Evolutionary conservation across 2,113 vertebrate genomes (phyloP).

Genomic region (Megaptera novaeangliae): DNA sequence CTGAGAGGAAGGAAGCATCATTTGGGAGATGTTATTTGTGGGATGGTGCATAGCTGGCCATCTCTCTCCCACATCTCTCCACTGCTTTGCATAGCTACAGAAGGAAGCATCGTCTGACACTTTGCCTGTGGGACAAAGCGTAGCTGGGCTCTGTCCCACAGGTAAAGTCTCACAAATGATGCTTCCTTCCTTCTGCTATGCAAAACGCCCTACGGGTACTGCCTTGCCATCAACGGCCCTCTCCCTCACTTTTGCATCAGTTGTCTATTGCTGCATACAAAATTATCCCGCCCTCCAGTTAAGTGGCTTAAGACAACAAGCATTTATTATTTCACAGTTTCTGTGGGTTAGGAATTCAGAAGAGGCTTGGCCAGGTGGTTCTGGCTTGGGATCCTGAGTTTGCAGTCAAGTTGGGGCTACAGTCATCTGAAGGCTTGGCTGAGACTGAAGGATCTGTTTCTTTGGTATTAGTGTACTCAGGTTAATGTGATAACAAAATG

Average conservation of each 20-base stretch:
- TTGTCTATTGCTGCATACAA: too few species aligned
- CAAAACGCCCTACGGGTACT: background rate
- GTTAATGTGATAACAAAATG: background rate
- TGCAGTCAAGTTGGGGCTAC: background rate
- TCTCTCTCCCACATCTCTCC: background rate
- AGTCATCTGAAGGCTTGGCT: background rate
- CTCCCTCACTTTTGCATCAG: background rate
- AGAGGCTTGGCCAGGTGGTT: background rate
- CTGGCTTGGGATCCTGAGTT: background rate
- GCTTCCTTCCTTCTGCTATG: background rate
- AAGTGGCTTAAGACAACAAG: background rate
- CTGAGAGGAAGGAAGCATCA: background rate
- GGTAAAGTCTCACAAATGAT: background rate
- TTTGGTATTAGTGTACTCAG: background rate
- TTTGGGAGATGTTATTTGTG: background rate
- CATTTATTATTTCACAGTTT: background rate
- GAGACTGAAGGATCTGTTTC: background rate
- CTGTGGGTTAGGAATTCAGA: background rate
- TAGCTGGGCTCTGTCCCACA: background rate
- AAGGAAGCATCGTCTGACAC: background rate
- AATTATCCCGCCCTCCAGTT: background rate
- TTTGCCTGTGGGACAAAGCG: background rate
- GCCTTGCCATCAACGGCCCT: background rate
- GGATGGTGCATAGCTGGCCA: background rate
- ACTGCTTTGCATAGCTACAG: background rate